phyloP scores from a whole-genome alignment of 2,888 invertebrate genomes.

The Spodoptera picta region DNA sequence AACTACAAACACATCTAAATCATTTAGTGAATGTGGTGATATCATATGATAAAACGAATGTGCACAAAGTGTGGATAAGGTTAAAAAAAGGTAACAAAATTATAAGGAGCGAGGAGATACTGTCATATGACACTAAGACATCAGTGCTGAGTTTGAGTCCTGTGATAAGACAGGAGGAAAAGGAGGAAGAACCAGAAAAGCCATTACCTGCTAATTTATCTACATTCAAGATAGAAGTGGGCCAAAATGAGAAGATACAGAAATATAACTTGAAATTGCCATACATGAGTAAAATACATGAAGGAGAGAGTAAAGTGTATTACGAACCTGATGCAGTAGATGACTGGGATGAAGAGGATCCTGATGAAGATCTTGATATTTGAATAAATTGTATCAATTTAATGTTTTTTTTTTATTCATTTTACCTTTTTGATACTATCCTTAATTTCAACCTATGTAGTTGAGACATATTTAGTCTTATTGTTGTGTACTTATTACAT shows the following conservation, averaged over 20 bases:
- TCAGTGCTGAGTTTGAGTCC: constrained; percentile 68
- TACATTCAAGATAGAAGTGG: constrained; percentile 91
- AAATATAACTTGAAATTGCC: constrained; percentile 89
- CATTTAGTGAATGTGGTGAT: constrained; percentile 81
- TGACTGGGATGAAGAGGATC: constrained; percentile 96
- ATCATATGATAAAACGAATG: constrained; percentile 66
- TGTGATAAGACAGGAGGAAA: constrained; percentile 67
- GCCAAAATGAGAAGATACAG: constrained; percentile 89
- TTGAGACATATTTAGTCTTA: too few species aligned
- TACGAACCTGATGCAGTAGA: constrained; percentile 94
- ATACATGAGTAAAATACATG: constrained; percentile 87
- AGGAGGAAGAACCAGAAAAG: constrained; percentile 75
- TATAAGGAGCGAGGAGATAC: constrained; percentile 78
- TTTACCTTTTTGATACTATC: too few species aligned
- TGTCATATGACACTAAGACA: constrained; percentile 72
- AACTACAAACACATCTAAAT: constrained; percentile 79
- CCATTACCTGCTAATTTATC: constrained; percentile 81
- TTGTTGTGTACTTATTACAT: too few species aligned
- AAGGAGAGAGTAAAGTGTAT: constrained; percentile 90
- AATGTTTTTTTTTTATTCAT: background rate
- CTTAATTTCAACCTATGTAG: too few species aligned
- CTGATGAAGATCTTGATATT: constrained; percentile 95
- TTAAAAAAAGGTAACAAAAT: constrained; percentile 88
- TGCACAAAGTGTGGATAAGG: constrained; percentile 70
- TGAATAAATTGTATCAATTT: constrained; percentile 59